Base-by-base conservation (phyloP, 23 tunicate species). In the Halocynthia roretzi region DNA sequence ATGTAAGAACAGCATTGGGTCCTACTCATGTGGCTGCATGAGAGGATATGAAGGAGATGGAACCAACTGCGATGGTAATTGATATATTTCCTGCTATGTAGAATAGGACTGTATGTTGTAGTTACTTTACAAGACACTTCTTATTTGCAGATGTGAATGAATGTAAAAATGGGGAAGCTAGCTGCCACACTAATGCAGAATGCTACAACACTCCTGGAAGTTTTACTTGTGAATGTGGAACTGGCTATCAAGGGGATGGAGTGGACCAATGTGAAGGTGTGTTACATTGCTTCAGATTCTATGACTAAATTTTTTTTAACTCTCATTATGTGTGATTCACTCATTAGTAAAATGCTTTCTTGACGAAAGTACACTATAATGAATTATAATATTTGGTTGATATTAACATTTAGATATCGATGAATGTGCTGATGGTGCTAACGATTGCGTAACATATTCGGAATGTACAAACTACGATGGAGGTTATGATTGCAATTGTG, bases 161-260 rank as follows among this genome's bases (percentile, higher is more conserved):
- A 81, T 86, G 92, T 62, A 54, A 17, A 19, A 66, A 31, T 53
- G 83, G 67, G 0, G 14, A 52, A 7, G 61, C 60, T 51, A 20
- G 23, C 50, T 82, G 92, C 52, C 71, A 65, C 56, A 65, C 21
- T n/a, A 81, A 85, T 80, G 64, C 84, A 5, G 65, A 50, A 8
- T 86, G 92, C 49, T 8, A 83, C 65, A 82, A 86, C 50, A 75
- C 6, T 6, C 56, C 72, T 66, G 86, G 86, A 10, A 31, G 57
- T 9, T 86, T 81, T 57, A 54, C 71, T 19, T 86, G 92, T 62
- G 60, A 52, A 10, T 86, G 92, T 64, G 58, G 63, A 15, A 12
- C 67, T 44, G 90, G 90, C 19, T 85, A 23, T 48, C 72, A 70
- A 40, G 90, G 90, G 18, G 80, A 81, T 71, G 90, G 85, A 11